These are phyloP conservation scores for Tupiocoris notatus DNA, from an alignment of 2,888 invertebrate genomes.

Conservation along the genomic window DNA sequence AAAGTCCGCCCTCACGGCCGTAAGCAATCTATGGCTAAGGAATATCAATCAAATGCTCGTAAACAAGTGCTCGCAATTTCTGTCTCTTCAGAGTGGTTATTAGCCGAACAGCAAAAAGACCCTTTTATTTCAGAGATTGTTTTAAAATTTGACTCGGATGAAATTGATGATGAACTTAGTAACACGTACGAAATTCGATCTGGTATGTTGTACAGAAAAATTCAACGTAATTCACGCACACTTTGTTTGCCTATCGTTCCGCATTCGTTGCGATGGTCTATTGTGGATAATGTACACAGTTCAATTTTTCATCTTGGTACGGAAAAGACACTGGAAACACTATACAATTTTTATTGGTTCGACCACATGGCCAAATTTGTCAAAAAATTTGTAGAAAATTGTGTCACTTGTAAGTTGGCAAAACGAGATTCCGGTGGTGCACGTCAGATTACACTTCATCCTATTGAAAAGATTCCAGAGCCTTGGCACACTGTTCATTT, in stretches of 20 bases:
- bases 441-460: slow-evolving; percentile 51
- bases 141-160: slow-evolving; percentile 21
- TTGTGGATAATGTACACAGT: slow-evolving; percentile 49
- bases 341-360: slow-evolving; percentile 34
- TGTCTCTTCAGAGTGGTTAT: slow-evolving; percentile 27
- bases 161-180: slow-evolving; percentile 14
- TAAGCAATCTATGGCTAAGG: slow-evolving; percentile 6
- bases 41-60: background rate
- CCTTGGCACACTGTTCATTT: slow-evolving; percentile 52
- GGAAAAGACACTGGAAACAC: slow-evolving; percentile 29
- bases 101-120: slow-evolving; percentile 23
- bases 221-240: slow-evolving; percentile 47
- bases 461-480: slow-evolving; percentile 51
- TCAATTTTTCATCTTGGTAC: slow-evolving; percentile 32
- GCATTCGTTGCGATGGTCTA: slow-evolving; percentile 49
- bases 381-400: slow-evolving; percentile 52
- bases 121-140: slow-evolving; percentile 28
- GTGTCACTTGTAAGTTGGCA: slow-evolving; percentile 51
- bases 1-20: slow-evolving; percentile 23
- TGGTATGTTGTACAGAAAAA: slow-evolving; percentile 45
- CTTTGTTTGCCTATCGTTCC: slow-evolving; percentile 24
- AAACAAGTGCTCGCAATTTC: slow-evolving; percentile 7
- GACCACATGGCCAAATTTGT: slow-evolving; percentile 48
- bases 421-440: slow-evolving; percentile 51
- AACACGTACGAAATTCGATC: slow-evolving; percentile 43